Conservation (phyloP, 2,113 vertebrate species). For the Xenus cinereus region DNA sequence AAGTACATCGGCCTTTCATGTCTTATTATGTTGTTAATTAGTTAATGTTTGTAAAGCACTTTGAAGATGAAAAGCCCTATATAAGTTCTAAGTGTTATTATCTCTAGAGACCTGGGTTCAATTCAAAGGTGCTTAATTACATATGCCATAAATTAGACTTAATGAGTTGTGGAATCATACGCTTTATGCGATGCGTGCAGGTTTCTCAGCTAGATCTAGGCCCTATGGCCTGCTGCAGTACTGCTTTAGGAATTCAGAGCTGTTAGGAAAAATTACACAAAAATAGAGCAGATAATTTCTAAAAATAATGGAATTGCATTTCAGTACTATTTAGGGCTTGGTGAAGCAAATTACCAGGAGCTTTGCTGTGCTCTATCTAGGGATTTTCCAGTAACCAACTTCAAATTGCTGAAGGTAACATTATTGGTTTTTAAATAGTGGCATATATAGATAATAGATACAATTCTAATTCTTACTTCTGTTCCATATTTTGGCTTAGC, state of each 20-base stretch:
- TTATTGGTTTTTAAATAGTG: neutral
- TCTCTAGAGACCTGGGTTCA: slow-evolving; percentile 64
- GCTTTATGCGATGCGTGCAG: neutral
- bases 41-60: slow-evolving; percentile 74
- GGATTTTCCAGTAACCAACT: neutral
- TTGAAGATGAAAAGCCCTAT: slow-evolving; percentile 70
- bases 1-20: slow-evolving; percentile 56
- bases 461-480: neutral
- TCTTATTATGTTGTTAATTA: slow-evolving; percentile 74
- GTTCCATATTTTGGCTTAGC: neutral
- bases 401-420: neutral
- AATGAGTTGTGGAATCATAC: slow-evolving; percentile 59
- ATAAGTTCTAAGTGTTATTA: slow-evolving; percentile 72
- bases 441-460: neutral
- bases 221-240: neutral
- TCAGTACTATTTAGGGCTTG: neutral
- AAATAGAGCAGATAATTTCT: neutral
- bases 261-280: neutral
- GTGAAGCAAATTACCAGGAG: neutral
- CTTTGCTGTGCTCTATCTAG: neutral
- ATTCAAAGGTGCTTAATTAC: slow-evolving; percentile 72
- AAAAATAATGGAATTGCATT: neutral
- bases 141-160: slow-evolving; percentile 74
- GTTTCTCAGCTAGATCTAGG: neutral
- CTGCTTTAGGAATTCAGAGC: neutral